Evolutionary conservation across 2,888 invertebrate species (phyloP).

Genomic region (Drosophila paucipuncta): DNA sequence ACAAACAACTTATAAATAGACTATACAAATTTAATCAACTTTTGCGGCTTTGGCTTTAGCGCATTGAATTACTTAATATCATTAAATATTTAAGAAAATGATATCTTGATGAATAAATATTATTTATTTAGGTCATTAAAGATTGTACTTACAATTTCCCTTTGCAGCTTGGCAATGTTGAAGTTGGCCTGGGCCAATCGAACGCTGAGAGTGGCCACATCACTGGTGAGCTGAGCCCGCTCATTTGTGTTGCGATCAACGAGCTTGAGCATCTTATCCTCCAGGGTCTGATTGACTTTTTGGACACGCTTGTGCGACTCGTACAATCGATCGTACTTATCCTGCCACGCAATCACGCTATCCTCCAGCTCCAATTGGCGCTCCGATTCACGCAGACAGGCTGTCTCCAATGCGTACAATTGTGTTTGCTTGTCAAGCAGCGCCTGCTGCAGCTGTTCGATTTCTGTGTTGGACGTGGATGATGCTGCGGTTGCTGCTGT

Average conservation of each 20-base stretch:
- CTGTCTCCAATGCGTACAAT: slow-evolving; percentile 94
- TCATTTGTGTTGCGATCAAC: slow-evolving; percentile 97
- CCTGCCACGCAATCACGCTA: slow-evolving; percentile 94
- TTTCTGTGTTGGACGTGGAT: slow-evolving; percentile 86
- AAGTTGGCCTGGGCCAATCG: slow-evolving; percentile 94
- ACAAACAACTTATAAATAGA: not conserved
- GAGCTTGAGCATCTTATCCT: slow-evolving; percentile 96
- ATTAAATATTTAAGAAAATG: no score
- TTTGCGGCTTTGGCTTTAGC: not conserved
- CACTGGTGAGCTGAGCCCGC: slow-evolving; percentile 93
- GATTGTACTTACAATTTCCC: slow-evolving; percentile 91
- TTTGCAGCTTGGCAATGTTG: slow-evolving; percentile 92
- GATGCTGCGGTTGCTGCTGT: slow-evolving; percentile 14
- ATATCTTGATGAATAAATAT: not conserved
- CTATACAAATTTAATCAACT: not conserved
- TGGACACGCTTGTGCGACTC: slow-evolving; percentile 97
- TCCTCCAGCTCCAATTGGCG: slow-evolving; percentile 92
- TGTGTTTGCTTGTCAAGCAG: slow-evolving; percentile 93
- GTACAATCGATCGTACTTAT: slow-evolving; percentile 96
- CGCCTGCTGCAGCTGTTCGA: slow-evolving; percentile 90
- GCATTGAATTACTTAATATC: not conserved
- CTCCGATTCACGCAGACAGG: slow-evolving; percentile 92
- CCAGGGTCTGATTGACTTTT: slow-evolving; percentile 96
- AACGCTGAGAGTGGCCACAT: slow-evolving; percentile 93
- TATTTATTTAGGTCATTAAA: not conserved